These are phyloP conservation scores for Acrocephalus arundinaceus DNA, from an alignment of 2,113 vertebrate species.

Conservation along the genomic window DNA sequence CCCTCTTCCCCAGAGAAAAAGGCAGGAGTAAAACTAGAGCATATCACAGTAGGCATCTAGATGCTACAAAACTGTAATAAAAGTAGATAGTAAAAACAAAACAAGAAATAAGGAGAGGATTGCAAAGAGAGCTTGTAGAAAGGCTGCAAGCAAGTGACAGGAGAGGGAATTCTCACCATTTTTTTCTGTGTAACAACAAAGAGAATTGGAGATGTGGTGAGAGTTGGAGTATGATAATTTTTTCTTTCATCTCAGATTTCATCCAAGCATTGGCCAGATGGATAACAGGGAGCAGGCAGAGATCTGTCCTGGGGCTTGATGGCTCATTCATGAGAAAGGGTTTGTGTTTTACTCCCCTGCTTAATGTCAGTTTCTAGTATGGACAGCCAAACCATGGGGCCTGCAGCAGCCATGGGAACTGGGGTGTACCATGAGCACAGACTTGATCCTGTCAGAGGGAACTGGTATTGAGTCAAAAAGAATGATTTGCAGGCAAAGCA, in stretches of 20 bases:
- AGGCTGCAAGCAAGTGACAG: background rate
- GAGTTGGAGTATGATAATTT: constrained; percentile 3
- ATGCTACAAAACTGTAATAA: constrained; percentile 25
- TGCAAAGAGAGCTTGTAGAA: background rate
- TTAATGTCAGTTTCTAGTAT: background rate
- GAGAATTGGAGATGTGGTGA: background rate
- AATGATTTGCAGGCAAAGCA: background rate
- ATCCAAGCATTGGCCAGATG: background rate
- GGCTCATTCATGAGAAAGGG: background rate
- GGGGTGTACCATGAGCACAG: background rate
- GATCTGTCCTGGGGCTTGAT: background rate
- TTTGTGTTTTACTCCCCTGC: background rate
- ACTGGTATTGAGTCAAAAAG: background rate
- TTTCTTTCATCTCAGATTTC: constrained; percentile 38
- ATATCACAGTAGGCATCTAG: constrained; percentile 1
- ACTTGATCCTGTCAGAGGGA: background rate
- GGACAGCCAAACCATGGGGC: background rate
- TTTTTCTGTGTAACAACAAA: constrained; percentile 11
- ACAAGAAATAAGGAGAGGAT: background rate
- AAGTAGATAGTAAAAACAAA: constrained; percentile 12
- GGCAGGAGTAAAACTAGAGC: background rate
- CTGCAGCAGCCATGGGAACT: background rate
- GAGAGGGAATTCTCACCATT: background rate
- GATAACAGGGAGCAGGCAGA: background rate
- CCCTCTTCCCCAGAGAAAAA: constrained; percentile 2